These are phyloP conservation scores for Chiroxiphia lanceolata DNA, from an alignment of 2,797 vertebrate species.

Conservation along the genomic window DNA sequence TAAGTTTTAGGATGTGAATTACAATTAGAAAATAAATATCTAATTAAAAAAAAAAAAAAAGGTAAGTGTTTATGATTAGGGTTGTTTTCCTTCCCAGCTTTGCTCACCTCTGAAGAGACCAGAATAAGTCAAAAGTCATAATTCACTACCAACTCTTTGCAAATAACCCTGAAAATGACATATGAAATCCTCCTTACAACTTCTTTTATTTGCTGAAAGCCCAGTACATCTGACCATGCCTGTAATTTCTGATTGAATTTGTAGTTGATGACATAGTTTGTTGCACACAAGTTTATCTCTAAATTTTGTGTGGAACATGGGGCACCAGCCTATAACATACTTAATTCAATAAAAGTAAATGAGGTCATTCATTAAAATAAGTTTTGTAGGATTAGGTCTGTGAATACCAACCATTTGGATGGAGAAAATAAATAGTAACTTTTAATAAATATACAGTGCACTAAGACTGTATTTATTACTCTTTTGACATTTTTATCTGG, in stretches of 20 bases:
- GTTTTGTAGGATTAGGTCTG: not conserved
- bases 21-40: not conserved
- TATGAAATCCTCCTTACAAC: not conserved
- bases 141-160: not conserved
- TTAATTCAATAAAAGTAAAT: not conserved
- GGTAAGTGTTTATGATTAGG: not conserved
- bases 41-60: not conserved
- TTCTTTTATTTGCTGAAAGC: not conserved
- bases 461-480: conserved; percentile 67
- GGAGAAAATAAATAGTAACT: conserved; percentile 49
- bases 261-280: not conserved
- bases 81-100: not conserved
- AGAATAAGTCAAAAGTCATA: not conserved
- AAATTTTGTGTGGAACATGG: not conserved
- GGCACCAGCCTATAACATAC: not conserved
- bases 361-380: not conserved
- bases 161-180: not conserved
- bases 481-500: conserved; percentile 72
- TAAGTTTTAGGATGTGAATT: not conserved
- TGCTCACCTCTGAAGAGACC: not conserved
- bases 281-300: not conserved
- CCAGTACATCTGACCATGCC: not conserved
- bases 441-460: conserved; percentile 55
- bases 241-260: not conserved
- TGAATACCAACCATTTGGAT: conserved; percentile 10